Conservation (phyloP, 1,140 invertebrate genomes). For the Pantala flavescens region DNA sequence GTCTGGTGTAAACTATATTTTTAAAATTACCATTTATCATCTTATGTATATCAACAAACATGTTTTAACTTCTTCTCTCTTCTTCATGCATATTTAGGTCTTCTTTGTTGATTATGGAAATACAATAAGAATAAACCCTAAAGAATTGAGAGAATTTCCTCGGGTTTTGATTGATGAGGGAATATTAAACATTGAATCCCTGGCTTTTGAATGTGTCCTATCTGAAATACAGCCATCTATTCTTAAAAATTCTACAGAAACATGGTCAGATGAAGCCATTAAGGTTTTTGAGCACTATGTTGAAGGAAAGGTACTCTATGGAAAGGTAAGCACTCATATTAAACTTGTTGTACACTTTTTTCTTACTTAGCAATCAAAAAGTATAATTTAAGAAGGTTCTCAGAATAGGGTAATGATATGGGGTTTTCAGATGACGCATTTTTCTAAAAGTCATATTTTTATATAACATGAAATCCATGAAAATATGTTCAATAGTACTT, state of each 20-base stretch:
- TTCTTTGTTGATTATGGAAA: not conserved
- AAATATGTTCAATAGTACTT: too few species aligned
- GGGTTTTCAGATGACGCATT: too few species aligned
- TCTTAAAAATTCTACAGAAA: conserved; percentile 39
- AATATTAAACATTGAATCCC: conserved; percentile 33
- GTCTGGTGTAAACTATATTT: too few species aligned
- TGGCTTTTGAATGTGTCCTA: conserved; percentile 62
- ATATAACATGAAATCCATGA: too few species aligned
- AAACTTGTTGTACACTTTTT: too few species aligned
- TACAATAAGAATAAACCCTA: not conserved
- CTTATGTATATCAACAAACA: too few species aligned
- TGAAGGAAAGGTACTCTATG: conserved; percentile 29
- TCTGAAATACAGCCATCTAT: conserved; percentile 52
- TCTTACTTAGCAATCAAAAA: too few species aligned
- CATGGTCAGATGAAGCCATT: conserved; percentile 48
- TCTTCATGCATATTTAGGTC: conserved; percentile 24
- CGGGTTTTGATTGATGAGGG: conserved; percentile 13
- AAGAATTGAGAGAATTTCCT: conserved; percentile 17
- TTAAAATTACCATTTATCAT: too few species aligned
- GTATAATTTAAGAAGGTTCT: too few species aligned
- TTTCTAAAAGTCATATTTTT: too few species aligned
- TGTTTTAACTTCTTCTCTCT: too few species aligned
- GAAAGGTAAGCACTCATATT: conserved; percentile 31
- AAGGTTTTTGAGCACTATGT: conserved; percentile 38
- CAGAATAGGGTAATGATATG: too few species aligned